Conservation (phyloP, 2,797 vertebrate genomes). For the Allochrocebus solatus region DNA sequence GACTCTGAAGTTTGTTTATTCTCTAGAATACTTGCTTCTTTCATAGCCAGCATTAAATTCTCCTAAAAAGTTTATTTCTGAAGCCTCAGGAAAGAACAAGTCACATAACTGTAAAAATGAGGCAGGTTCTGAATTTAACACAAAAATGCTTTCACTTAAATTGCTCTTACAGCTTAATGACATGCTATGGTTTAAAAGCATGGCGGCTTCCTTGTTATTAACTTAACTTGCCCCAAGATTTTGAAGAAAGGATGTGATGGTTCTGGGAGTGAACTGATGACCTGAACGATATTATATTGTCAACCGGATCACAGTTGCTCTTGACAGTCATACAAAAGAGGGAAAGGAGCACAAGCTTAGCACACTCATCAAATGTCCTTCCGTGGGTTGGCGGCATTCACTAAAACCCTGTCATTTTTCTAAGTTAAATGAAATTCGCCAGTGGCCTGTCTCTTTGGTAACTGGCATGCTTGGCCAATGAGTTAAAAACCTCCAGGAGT, state of each 20-base stretch:
- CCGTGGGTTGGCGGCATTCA: background rate
- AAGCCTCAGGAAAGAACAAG: conserved; percentile 68
- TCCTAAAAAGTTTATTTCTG: conserved; percentile 73
- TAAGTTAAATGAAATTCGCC: background rate
- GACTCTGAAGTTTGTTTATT: background rate
- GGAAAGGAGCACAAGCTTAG: conserved; percentile 41
- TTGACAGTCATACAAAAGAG: conserved; percentile 48
- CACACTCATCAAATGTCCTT: conserved; percentile 20
- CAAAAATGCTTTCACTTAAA: conserved; percentile 59
- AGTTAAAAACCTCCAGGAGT: background rate
- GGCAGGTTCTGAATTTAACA: conserved; percentile 59
- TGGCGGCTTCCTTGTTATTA: conserved; percentile 37
- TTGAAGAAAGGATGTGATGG: background rate
- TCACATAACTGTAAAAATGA: conserved; percentile 58
- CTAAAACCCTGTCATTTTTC: background rate
- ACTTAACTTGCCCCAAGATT: conserved; percentile 46
- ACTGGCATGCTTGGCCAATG: background rate
- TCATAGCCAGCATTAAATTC: conserved; percentile 21
- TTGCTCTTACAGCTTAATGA: conserved; percentile 64
- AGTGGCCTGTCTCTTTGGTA: background rate
- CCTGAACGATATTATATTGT: conserved; percentile 31
- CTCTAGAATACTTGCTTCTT: conserved; percentile 53
- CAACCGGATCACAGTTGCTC: conserved; percentile 17
- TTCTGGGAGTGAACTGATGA: conserved; percentile 48
- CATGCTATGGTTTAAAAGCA: conserved; percentile 59